Base-by-base conservation (phyloP, 1,140 invertebrate species). In the Micrasema minimum region DNA sequence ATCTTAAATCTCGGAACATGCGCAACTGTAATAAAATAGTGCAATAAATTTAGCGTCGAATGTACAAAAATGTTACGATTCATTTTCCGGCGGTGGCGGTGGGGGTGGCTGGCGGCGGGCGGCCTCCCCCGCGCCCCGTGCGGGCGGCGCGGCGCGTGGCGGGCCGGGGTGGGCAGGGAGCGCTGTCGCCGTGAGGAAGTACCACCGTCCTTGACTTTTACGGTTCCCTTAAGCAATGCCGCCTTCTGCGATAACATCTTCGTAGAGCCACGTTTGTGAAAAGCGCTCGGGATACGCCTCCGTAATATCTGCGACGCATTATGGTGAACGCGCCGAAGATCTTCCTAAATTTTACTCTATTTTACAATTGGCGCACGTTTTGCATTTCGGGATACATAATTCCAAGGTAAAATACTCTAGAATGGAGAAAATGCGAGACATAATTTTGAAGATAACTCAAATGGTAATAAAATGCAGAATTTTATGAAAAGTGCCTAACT, bases 151-250 rank as follows among this genome's bases (percentile, higher is more conserved):
- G 62, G 45, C 46, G 18, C 46, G 31, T 3, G 10, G 46, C n/a
- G 31, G 18, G 64, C 10, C 41, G 62, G 45, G 46, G 4, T 35
- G 31, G 16, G 50, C 20, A 1, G 65, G 14, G 65, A 43, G 22
- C n/a, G 4, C 31, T 57, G 65, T 55, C 65, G 65, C 65, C 51
- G 65, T 43, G 41, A 69, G 66, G 66, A 69, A 69, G 66, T 50
- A 31, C 45, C 55, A 38, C 22, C 66, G 66, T 69, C 66, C 66
- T 69, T 69, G 66, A 69, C 55, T 67, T 64, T 64, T 64, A 64
- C 61, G 61, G 43, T 64, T 64, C 45, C 61, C 61, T 31, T 46
- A 64, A 64, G 61, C 51, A 53, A 23, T 46, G 46, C 31, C 35
- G 14, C 65, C 16, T 31, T 37, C 45, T 20, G 62, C 14, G 62